These are phyloP conservation scores for Brachypodius melanocephalos DNA, from an alignment of 2,113 vertebrate species.

Conservation along the genomic window DNA sequence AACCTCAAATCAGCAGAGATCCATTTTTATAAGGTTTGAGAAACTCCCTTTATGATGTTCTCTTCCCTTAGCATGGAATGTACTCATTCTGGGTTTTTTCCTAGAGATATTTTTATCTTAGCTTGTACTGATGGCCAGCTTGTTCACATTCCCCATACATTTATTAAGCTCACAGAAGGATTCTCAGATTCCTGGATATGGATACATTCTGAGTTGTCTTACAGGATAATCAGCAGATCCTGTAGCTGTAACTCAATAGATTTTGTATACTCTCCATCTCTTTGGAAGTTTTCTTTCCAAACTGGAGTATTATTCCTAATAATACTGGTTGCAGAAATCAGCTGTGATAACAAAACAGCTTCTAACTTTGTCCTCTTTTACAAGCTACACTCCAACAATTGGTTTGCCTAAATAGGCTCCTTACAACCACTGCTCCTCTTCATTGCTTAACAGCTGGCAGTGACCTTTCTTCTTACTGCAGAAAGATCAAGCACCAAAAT, in stretches of 20 bases:
- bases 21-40: not conserved
- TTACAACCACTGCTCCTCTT: not conserved
- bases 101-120: not conserved
- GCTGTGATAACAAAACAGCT: not conserved
- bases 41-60: not conserved
- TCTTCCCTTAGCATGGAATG: not conserved
- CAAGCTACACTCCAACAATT: not conserved
- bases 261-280: not conserved
- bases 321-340: not conserved
- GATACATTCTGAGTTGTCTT: not conserved
- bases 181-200: not conserved
- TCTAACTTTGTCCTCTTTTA: not conserved
- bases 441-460: not conserved
- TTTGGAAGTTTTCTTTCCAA: not conserved
- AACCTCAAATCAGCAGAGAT: not conserved
- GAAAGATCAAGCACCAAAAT: constrained; percentile 5
- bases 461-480: not conserved
- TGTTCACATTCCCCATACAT: not conserved
- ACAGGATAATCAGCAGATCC: not conserved
- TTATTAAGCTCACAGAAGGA: not conserved
- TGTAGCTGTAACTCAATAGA: not conserved
- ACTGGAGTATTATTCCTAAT: not conserved
- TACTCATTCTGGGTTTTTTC: not conserved
- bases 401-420: not conserved
- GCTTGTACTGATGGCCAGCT: not conserved